These are phyloP conservation scores for Brachypteracias leptosomus DNA, from an alignment of 2,113 vertebrate species.

Conservation along the genomic window DNA sequence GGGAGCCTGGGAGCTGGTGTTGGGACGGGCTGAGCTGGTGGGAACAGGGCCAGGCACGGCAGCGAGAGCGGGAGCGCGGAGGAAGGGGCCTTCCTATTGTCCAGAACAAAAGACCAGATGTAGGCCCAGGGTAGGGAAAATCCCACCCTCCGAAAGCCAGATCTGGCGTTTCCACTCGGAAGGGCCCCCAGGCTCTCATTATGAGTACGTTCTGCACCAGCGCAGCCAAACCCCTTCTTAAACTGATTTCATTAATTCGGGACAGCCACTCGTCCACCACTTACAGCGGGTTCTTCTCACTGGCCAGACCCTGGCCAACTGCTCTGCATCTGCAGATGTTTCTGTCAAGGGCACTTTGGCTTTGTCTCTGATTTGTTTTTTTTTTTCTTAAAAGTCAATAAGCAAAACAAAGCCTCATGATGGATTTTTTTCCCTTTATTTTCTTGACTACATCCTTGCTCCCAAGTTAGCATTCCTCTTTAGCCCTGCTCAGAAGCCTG, in stretches of 20 bases:
- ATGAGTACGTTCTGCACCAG: background rate
- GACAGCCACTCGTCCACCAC: background rate
- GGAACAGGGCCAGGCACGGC: background rate
- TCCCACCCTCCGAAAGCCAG: background rate
- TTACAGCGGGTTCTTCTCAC: background rate
- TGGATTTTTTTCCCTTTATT: background rate
- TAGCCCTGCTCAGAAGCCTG: background rate
- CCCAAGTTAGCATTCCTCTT: accelerated
- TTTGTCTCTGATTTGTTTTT: background rate
- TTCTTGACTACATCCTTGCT: background rate
- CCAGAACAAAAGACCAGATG: slow-evolving; percentile 17
- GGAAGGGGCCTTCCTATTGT: background rate
- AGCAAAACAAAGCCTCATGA: background rate
- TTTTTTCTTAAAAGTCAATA: background rate
- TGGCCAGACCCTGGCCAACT: background rate
- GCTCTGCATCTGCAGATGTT: background rate
- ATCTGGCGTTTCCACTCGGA: accelerated
- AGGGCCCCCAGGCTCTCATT: background rate
- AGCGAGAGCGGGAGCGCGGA: accelerated
- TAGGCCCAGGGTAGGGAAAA: background rate
- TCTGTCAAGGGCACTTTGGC: background rate
- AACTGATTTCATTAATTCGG: background rate
- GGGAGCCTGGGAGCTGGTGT: background rate
- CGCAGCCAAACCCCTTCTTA: background rate
- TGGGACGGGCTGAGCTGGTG: accelerated